Evolutionary conservation across 2,888 invertebrate genomes (phyloP).

Genomic region (Amiota mariae): DNA sequence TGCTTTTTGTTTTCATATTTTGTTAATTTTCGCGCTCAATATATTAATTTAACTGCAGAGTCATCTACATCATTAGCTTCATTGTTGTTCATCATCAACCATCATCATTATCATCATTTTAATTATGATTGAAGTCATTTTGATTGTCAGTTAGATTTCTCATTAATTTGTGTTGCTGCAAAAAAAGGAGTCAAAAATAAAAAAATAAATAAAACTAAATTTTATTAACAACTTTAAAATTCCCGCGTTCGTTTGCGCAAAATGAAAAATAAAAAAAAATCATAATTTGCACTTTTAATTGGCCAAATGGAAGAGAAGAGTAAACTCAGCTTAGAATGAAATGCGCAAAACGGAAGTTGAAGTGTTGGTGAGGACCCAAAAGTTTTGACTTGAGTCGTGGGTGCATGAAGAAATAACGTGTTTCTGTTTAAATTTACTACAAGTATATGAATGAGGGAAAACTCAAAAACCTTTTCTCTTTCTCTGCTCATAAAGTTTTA

Average conservation of each 20-base stretch:
- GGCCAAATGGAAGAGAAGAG: not conserved
- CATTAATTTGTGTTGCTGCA: too few relatives aligned
- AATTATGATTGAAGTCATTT: conserved; percentile 12
- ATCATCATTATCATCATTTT: not conserved
- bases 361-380: too few relatives aligned
- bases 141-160: not conserved
- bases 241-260: not conserved
- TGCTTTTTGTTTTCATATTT: not conserved
- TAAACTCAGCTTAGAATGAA: not conserved
- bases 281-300: conserved; percentile 28
- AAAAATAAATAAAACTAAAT: too few relatives aligned
- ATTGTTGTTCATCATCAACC: not conserved
- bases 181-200: too few relatives aligned
- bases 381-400: too few relatives aligned
- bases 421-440: too few relatives aligned
- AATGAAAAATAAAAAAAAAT: not conserved
- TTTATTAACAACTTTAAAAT: not conserved
- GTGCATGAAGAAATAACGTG: too few relatives aligned
- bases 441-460: too few relatives aligned
- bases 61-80: not conserved
- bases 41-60: not conserved
- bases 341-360: too few relatives aligned
- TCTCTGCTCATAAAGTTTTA: too few relatives aligned
- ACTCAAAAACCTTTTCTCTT: too few relatives aligned
- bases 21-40: not conserved